Evolutionary conservation across 2,113 vertebrate species (phyloP).

Genomic region (Mastomys natalensis): DNA sequence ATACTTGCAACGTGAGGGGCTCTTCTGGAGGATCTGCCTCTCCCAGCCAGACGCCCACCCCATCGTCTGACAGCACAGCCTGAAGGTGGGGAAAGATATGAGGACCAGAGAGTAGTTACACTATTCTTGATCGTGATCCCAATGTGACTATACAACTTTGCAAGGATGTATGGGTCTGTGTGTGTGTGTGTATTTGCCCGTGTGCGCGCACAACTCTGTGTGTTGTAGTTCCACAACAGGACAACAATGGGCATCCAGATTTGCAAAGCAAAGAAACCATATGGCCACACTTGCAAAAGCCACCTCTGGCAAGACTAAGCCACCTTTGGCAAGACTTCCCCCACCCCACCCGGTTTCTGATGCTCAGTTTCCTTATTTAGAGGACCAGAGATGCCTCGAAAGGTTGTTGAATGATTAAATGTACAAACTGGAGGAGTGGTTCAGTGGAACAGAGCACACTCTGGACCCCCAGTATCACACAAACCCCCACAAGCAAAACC

Average conservation of each 20-base stretch:
- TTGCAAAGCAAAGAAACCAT: neutral
- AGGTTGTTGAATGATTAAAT: neutral
- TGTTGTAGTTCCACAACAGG: neutral
- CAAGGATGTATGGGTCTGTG: neutral
- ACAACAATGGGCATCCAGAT: neutral
- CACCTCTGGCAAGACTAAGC: neutral
- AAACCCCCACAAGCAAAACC: neutral
- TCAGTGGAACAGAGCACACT: neutral
- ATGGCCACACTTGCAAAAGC: neutral
- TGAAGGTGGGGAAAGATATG: conserved; percentile 4
- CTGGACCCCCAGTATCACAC: neutral
- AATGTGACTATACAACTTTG: neutral
- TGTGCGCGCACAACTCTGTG: neutral
- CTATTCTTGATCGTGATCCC: neutral
- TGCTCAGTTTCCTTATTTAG: conserved; percentile 53
- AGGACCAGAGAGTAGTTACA: neutral
- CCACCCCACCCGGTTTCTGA: neutral
- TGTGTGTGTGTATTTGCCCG: neutral
- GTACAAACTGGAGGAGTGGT: neutral
- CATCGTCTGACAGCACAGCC: conserved; percentile 74
- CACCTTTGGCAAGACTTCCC: neutral
- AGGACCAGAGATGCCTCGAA: neutral
- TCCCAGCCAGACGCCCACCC: conserved; percentile 39
- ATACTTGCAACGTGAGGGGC: conserved; percentile 58
- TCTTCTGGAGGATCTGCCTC: conserved; percentile 73